These are phyloP conservation scores for Budorcas taxicolor DNA, from an alignment of 2,113 vertebrate genomes.

Conservation along the genomic window DNA sequence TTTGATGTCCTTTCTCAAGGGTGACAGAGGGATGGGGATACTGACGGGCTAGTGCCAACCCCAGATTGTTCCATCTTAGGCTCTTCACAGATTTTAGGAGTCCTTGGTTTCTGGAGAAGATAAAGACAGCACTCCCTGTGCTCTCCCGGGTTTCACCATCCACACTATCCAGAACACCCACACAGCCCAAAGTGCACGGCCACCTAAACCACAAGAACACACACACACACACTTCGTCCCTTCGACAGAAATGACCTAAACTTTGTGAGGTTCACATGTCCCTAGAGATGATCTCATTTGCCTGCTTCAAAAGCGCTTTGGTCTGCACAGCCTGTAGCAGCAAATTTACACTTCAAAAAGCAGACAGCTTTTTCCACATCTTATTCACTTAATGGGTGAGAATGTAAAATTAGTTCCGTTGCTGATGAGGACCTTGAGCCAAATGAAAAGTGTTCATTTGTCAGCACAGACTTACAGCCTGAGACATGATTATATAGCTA, in stretches of 20 bases:
- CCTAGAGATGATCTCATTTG: conserved; percentile 87
- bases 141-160: conserved; percentile 49
- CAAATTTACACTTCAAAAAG: conserved; percentile 91
- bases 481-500: conserved; percentile 89
- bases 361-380: conserved; percentile 88
- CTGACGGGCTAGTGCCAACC: neutral
- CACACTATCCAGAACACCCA: conserved; percentile 62
- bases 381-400: conserved; percentile 90
- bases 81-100: conserved; percentile 20
- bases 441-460: conserved; percentile 91
- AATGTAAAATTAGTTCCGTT: conserved; percentile 91
- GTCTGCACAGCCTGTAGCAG: conserved; percentile 89
- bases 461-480: conserved; percentile 87
- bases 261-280: conserved; percentile 85
- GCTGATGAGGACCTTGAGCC: conserved; percentile 90
- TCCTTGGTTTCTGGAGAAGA: conserved; percentile 53
- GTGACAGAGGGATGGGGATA: neutral
- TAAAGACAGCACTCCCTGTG: conserved; percentile 32
- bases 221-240: conserved; percentile 38
- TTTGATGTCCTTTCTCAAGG: neutral
- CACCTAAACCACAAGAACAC: conserved; percentile 54
- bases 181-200: conserved; percentile 62
- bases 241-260: conserved; percentile 84
- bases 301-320: conserved; percentile 89
- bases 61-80: neutral